A percentile compares a stretch with the other conserved stretches of the same genome.
These are phyloP conservation scores for Hirudo medicinalis DNA, from an alignment of 1,140 invertebrate genomes.

Conservation along the genomic window DNA sequence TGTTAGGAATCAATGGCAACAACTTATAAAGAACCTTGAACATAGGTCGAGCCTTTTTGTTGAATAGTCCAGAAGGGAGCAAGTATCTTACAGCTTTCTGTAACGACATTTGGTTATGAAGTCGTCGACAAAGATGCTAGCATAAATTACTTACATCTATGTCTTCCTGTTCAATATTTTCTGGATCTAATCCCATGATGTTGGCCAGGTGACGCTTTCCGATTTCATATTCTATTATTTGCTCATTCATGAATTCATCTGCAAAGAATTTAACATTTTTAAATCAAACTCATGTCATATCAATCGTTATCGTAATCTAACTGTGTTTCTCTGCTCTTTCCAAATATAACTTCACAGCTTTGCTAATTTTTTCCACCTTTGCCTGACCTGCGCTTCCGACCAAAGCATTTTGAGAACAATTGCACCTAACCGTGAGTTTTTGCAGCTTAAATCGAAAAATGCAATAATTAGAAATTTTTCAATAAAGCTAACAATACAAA, in stretches of 20 bases:
- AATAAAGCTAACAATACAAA: too few relatives aligned
- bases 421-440: too few relatives aligned
- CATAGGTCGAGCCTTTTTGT: slow-evolving; percentile 62
- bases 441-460: too few relatives aligned
- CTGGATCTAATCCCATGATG: slow-evolving; percentile 88
- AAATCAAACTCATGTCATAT: neutral
- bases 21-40: slow-evolving; percentile 49
- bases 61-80: slow-evolving; percentile 76
- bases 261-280: slow-evolving; percentile 25
- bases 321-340: slow-evolving; percentile 63
- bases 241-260: slow-evolving; percentile 70
- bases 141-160: slow-evolving; percentile 52
- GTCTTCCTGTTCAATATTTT: slow-evolving; percentile 71
- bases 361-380: slow-evolving; percentile 47
- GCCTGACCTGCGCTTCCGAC: slow-evolving; percentile 5
- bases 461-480: too few relatives aligned
- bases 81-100: slow-evolving; percentile 76
- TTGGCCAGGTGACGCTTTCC: slow-evolving; percentile 89
- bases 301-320: slow-evolving; percentile 29
- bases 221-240: slow-evolving; percentile 69
- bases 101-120: slow-evolving; percentile 27
- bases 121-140: too few relatives aligned
- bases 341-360: slow-evolving; percentile 75
- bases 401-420: neutral
- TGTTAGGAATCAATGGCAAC: neutral